Conservation (phyloP, 2,888 invertebrate species). For the Melieria crassipennis region DNA sequence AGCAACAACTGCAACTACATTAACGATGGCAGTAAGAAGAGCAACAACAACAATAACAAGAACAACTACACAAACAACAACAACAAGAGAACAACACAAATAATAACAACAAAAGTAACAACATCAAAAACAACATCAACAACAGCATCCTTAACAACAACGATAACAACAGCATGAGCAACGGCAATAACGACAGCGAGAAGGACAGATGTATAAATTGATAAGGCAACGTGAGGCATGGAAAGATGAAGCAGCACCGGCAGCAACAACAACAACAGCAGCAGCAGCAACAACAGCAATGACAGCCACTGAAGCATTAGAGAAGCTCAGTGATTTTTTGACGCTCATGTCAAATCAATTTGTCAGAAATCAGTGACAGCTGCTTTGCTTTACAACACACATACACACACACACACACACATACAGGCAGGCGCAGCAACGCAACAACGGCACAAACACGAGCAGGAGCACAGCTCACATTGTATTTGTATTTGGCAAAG, state of each 20-base stretch:
- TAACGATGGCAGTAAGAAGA: no score
- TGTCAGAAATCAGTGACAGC: conserved; percentile 62
- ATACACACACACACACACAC: conserved; percentile 18
- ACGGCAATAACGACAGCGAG: not conserved
- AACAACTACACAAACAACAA: no score
- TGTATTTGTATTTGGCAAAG: no score
- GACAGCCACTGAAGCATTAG: conserved; percentile 2
- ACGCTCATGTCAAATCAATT: conserved; percentile 56
- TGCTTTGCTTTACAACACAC: conserved; percentile 45
- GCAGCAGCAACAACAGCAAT: not conserved
- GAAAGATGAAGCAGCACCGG: no score
- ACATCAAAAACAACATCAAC: no score
- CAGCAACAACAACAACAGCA: no score
- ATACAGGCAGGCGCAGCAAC: not conserved
- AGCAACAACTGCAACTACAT: no score
- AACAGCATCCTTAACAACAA: no score
- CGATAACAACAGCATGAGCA: no score
- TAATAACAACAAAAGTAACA: no score
- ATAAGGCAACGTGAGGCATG: not conserved
- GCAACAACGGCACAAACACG: not conserved
- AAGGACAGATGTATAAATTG: not conserved
- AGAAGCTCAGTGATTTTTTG: conserved; percentile 1
- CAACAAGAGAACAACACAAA: no score
- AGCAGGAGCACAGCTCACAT: not conserved
- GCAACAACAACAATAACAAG: no score